A percentile compares a stretch with the other conserved stretches of the same genome.
Evolutionary conservation across 2,113 vertebrate genomes (phyloP).

Genomic region (Amia ocellicauda): DNA sequence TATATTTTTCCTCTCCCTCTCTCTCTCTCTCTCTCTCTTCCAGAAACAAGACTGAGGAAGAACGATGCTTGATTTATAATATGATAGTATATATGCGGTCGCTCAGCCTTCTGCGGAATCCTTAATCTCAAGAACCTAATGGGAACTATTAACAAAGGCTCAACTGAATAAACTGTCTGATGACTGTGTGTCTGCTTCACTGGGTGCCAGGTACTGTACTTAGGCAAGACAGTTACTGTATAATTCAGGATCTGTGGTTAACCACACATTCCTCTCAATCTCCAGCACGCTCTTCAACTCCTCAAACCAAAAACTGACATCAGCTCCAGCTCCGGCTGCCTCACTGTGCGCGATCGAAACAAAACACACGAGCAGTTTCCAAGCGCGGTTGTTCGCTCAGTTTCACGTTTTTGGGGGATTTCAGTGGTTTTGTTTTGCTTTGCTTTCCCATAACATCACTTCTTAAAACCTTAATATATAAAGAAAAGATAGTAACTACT

Average conservation of each 20-base stretch:
- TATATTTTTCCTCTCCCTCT: too few relatives aligned
- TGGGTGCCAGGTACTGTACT: neutral
- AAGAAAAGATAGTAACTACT: too few relatives aligned
- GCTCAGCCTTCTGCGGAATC: too few relatives aligned
- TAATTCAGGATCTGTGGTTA: slow-evolving; percentile 5
- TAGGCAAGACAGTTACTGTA: neutral
- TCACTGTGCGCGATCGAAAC: too few relatives aligned
- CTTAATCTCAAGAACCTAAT: too few relatives aligned
- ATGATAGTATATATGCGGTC: too few relatives aligned
- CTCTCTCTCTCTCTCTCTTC: too few relatives aligned
- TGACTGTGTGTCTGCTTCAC: neutral
- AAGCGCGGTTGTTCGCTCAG: neutral
- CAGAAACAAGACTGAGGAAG: neutral
- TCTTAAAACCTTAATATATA: too few relatives aligned
- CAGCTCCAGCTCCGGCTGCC: too few relatives aligned
- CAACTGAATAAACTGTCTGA: neutral
- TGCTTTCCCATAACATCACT: too few relatives aligned
- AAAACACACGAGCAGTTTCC: neutral
- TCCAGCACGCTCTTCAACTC: neutral
- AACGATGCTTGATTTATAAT: neutral
- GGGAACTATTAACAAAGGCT: neutral
- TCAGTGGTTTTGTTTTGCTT: too few relatives aligned
- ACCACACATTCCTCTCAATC: slow-evolving; percentile 5
- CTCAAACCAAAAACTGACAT: neutral
- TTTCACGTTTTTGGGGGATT: neutral